Conservation (phyloP, 2,888 invertebrate genomes). For the Morpho achilles region DNA sequence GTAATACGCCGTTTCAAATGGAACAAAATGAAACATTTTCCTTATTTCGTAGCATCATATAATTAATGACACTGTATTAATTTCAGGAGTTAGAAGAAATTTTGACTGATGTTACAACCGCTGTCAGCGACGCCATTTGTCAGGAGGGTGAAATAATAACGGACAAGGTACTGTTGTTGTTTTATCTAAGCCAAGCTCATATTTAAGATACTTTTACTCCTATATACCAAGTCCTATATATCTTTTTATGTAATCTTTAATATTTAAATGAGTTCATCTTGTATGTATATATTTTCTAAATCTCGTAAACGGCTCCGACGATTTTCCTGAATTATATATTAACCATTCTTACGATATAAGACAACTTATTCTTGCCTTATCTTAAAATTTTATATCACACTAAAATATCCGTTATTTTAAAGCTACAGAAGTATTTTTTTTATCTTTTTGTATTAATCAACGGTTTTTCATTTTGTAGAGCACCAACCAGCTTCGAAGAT, state of each 20-base stretch:
- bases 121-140: constrained; percentile 91
- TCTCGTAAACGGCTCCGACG: too few relatives aligned
- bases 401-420: background rate
- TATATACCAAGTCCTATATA: too few relatives aligned
- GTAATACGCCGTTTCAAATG: too few relatives aligned
- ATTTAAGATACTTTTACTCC: too few relatives aligned
- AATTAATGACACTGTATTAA: constrained; percentile 23
- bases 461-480: constrained; percentile 70
- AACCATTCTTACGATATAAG: too few relatives aligned
- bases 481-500: constrained; percentile 89
- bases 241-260: too few relatives aligned
- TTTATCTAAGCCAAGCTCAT: background rate
- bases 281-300: too few relatives aligned
- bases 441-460: constrained; percentile 1
- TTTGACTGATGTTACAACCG: constrained; percentile 92
- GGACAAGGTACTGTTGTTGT: constrained; percentile 81
- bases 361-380: too few relatives aligned
- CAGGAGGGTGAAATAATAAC: constrained; percentile 92
- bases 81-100: constrained; percentile 96
- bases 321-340: too few relatives aligned
- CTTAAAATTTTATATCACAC: too few relatives aligned
- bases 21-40: background rate
- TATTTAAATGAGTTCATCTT: too few relatives aligned
- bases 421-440: background rate
- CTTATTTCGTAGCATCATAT: constrained; percentile 1